Conservation (phyloP, 1,140 invertebrate species). For the Rhopalosiphum maidis region DNA sequence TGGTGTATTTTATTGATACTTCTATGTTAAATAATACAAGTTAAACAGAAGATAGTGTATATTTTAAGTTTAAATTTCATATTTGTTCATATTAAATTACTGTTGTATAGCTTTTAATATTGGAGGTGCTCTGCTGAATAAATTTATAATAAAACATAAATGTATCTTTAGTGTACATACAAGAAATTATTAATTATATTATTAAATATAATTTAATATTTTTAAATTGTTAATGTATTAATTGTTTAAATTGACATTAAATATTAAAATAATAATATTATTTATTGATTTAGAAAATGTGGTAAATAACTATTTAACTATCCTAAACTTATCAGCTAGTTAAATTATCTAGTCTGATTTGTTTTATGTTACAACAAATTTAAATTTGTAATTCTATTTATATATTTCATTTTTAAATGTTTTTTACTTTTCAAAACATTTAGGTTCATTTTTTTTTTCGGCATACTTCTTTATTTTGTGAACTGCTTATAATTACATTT, state of each 20-base stretch:
- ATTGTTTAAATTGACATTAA: neutral
- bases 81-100: neutral
- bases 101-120: neutral
- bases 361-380: too few relatives aligned
- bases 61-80: neutral
- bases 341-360: too few relatives aligned
- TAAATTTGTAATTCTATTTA: too few relatives aligned
- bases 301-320: neutral
- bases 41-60: neutral
- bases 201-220: neutral
- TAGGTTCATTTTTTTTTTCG: too few relatives aligned
- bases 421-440: too few relatives aligned
- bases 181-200: neutral
- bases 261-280: neutral
- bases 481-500: too few relatives aligned
- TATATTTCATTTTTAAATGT: too few relatives aligned
- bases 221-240: conserved; percentile 6
- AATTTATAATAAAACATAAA: neutral
- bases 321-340: neutral
- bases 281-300: neutral
- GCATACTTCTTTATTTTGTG: too few relatives aligned
- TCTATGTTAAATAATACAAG: neutral
- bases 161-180: neutral
- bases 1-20: neutral
- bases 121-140: neutral